Evolutionary conservation across 2,888 invertebrate genomes (phyloP), one percentile per base, ranked within the genome.

Genomic region (Morinoia aosen): DNA sequence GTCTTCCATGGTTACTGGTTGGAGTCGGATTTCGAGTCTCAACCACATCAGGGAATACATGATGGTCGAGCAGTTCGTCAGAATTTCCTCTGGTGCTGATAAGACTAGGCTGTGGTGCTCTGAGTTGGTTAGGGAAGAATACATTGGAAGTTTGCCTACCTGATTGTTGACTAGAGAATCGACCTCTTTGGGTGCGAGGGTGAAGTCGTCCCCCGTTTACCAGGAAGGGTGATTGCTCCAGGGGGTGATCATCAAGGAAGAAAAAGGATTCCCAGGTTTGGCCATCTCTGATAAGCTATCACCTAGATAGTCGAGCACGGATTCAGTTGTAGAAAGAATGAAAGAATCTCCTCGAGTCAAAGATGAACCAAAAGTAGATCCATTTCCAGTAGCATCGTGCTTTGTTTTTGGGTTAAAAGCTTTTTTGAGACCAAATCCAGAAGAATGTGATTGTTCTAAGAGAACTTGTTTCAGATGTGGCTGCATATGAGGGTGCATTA

Each of bases 121-220:
- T 91, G 57, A 91, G 91, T 94, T 94, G 90, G 12, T 90, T 7
- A 40, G 11, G 16, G 40, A 90, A 90, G 90, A 40, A 90, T 90
- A 90, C 90, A 40, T 8, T 33, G 90, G 48, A 90, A 48, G 90
- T 90, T 48, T 48, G 57, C 56, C 48, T 56, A 93, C 12, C 58
- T 93, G 57, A 93, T 95, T 64, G 64, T 33, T 95, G 95, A 95
- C 95, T 95, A 95, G 95, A 76, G 40, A 95, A 61, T 95, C 95
- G 95, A 61, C 64, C 95, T 64, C 95, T 95, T 95, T 95, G 95
- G 95, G 19, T 95, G 95, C 95, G 95, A 95, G 95, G 95, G 95
- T 95, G 95, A 76, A 58, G 56, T 58, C 95, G 95, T 95, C 95
- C 95, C 95, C 95, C 95, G 95, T 48, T 95, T 95, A 95, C 61